Base-by-base conservation (phyloP, 2,113 vertebrate genomes). In the Cichladusa arquata region DNA sequence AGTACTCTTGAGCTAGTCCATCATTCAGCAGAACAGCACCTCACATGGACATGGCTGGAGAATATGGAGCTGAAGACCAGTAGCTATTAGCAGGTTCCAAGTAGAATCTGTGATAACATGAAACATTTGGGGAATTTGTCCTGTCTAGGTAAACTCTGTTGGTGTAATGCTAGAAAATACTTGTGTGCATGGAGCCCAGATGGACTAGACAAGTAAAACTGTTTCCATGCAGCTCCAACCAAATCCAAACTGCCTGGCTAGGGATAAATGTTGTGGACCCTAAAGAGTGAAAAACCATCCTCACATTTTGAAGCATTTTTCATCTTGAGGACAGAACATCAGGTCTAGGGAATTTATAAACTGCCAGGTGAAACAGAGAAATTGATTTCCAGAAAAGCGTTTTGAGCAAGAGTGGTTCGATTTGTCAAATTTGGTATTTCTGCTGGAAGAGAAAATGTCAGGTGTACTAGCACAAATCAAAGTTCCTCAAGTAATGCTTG, bases 361-460 rank as follows among this genome's bases (percentile, higher is more conserved):
- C 53, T 80, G 74, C 25, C 88, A 79, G 24, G 64, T 48, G 66
- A 94, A 95, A 74, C 47, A 79, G 67, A 48, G 51, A 81, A 92
- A 95, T 69, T 89, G 60, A 44, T 96, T 97, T 94, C 92, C 81
- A 93, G 86, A 95, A 94, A 86, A 84, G 57, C 50, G 64, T 81
- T 95, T 64, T 70, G 79, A 94, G 71, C 64, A 96, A 94, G 38
- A 86, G 47, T 3, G 8, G 24, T 72, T 94, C 26, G 6, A 95
- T 95, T 89, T 96, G 53, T 96, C 81, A 95, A 73, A 97, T 93
- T 50, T 64, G 34, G 29, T 90, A 91, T 48, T 56, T 84, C 53
- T 38, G 40, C 42, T 95, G 80, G 73, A 78, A 83, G 80, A 91
- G 53, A 88, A 97, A 96, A 97, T 94, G 51, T 96, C 94, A 95